phyloP scores from a whole-genome alignment of 2,888 invertebrate species.

The Colostygia pectinataria region DNA sequence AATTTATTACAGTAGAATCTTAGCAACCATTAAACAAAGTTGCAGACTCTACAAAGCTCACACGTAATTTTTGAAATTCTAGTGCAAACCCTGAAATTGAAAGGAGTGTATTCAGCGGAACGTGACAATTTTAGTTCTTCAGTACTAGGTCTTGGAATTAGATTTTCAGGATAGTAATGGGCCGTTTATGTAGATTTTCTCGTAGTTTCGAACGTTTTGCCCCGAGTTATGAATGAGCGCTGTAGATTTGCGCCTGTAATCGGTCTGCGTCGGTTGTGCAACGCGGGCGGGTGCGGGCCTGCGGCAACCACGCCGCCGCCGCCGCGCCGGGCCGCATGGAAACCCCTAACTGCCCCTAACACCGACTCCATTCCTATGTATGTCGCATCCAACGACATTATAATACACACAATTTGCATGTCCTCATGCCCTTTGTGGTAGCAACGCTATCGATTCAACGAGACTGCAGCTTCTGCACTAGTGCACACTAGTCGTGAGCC shows the following conservation, averaged over 20 bases:
- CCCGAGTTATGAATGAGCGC: conserved; percentile 69
- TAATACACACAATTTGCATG: conserved; percentile 77
- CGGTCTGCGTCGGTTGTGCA: conserved; percentile 29
- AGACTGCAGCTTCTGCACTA: conserved; percentile 26
- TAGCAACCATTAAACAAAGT: conserved; percentile 11
- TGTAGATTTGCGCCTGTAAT: conserved; percentile 68
- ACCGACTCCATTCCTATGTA: conserved; percentile 76
- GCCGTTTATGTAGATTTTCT: conserved; percentile 70
- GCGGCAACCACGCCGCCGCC: conserved; percentile 34
- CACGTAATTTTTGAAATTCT: conserved; percentile 18
- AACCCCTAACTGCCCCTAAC: conserved; percentile 65
- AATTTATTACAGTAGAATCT: neutral
- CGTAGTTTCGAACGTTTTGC: conserved; percentile 58
- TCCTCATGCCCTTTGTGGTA: conserved; percentile 65
- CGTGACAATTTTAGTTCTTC: conserved; percentile 47
- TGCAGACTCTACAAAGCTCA: conserved; percentile 12
- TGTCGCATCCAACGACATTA: conserved; percentile 63
- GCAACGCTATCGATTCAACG: conserved; percentile 32
- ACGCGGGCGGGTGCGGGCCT: conserved; percentile 28
- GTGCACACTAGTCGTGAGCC: conserved; percentile 22
- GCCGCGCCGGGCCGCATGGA: conserved; percentile 51
- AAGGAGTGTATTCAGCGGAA: conserved; percentile 33
- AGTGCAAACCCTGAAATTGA: conserved; percentile 31
- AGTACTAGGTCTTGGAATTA: conserved; percentile 53
- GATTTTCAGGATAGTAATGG: conserved; percentile 59